These are phyloP conservation scores for Lophotis ruficrista DNA, from an alignment of 2,113 vertebrate species.

Conservation along the genomic window DNA sequence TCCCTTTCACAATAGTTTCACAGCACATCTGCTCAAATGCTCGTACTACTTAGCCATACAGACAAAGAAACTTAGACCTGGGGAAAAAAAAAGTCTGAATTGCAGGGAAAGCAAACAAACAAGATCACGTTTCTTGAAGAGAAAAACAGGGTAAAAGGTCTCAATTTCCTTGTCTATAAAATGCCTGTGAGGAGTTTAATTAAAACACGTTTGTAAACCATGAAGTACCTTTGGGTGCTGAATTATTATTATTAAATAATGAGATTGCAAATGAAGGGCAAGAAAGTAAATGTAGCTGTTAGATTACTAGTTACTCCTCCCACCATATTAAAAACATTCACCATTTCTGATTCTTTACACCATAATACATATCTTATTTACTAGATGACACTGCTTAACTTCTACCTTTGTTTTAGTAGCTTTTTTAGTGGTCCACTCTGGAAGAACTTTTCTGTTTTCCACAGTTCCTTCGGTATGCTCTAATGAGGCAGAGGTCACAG, in stretches of 20 bases:
- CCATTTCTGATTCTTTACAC: not conserved
- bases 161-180: not conserved
- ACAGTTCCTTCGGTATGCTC: conserved; percentile 33
- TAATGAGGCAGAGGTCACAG: conserved; percentile 64
- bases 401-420: conserved; percentile 68
- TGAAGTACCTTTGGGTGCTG: not conserved
- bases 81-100: not conserved
- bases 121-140: not conserved
- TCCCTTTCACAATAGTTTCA: not conserved
- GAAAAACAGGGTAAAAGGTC: not conserved
- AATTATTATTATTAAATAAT: not conserved
- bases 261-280: not conserved
- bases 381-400: not conserved
- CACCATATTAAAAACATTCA: not conserved
- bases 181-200: not conserved
- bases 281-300: not conserved
- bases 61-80: not conserved
- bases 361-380: not conserved
- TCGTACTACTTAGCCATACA: not conserved
- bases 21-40: not conserved
- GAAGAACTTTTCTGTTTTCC: conserved; percentile 47
- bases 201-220: not conserved
- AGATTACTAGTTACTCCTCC: not conserved
- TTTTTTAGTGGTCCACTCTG: conserved; percentile 53
- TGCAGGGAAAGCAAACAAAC: not conserved